Base-by-base conservation (phyloP, 2,888 invertebrate genomes). In the Mimachlamys varia region DNA sequence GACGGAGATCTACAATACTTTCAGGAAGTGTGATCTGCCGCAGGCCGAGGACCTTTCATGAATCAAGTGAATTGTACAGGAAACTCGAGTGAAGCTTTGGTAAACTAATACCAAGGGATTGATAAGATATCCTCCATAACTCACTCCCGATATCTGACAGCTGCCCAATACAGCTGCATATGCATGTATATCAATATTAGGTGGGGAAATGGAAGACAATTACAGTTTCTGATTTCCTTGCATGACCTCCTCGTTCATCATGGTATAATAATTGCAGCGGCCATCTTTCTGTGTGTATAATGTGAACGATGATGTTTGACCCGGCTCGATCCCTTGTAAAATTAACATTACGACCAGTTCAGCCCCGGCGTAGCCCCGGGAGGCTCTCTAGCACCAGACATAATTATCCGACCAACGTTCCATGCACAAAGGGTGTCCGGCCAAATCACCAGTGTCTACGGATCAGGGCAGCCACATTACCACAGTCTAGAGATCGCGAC, bases 321-420 rank as follows among this genome's bases (percentile, higher is more conserved):
- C 76, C 33, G 33, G 33, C 76, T 76, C 33, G 33, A 76, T 76
- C 33, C 33, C 76, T 76, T 76, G 33, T 76, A 76, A 76, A 76
- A 76, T 76, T 76, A 76, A 76, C 76, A 76, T 76, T 76, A 76
- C 76, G 76, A 76, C 76, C 76, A 76, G 76, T 76, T 76, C 76
- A 76, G 76, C 76, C 13, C 76, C 33, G 12, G 27, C 15, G 10
- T 22, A 22, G 76, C 76, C 76, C 15, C 76, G 27, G 76, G 76
- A 76, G 76, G 76, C 33, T 76, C 76, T 76, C 33, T 33, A 33
- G 33, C 76, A 76, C 76, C 76, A 76, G 76, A 76, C 76, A 76
- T 76, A 33, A 76, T 76, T 76, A 76, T 76, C 76, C 27, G 76
- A 76, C 76, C 76, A 76, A 15, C 33, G 76, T 76, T 76, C 76